These are phyloP conservation scores for Drosophila anomelani DNA, from an alignment of 2,888 invertebrate species.

Conservation along the genomic window DNA sequence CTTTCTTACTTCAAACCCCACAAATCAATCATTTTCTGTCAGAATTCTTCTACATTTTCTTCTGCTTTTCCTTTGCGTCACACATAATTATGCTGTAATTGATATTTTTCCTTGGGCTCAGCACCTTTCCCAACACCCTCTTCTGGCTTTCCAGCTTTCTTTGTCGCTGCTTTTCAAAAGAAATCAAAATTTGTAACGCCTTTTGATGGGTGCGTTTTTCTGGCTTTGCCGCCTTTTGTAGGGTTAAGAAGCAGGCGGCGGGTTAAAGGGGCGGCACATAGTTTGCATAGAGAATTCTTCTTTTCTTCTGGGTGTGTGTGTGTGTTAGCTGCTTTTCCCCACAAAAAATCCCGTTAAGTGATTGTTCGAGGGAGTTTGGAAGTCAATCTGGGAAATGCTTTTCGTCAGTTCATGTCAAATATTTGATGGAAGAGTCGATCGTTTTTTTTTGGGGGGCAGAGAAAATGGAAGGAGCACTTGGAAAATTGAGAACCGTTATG, in stretches of 20 bases:
- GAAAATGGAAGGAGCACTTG: constrained; percentile 2
- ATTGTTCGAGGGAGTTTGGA: constrained; percentile 40
- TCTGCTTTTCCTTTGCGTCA: constrained; percentile 58
- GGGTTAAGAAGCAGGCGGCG: constrained; percentile 14
- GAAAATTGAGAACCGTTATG: constrained; percentile 36
- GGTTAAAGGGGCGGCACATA: constrained; percentile 53
- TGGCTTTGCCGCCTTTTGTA: constrained; percentile 53
- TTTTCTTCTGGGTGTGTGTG: constrained; percentile 21
- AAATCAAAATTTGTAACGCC: constrained; percentile 80
- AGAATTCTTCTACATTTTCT: constrained; percentile 38
- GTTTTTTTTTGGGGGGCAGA: neutral
- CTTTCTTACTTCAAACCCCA: constrained; percentile 45
- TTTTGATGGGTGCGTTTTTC: constrained; percentile 68
- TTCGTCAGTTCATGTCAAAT: constrained; percentile 45
- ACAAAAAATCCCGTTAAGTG: constrained; percentile 49
- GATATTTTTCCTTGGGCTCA: constrained; percentile 66
- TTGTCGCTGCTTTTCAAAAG: constrained; percentile 75
- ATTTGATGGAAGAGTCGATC: constrained; percentile 45
- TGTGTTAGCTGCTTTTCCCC: neutral
- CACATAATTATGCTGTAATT: constrained; percentile 81
- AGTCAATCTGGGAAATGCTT: constrained; percentile 36
- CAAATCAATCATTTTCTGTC: constrained; percentile 77
- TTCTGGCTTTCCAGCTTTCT: constrained; percentile 7
- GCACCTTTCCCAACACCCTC: neutral
- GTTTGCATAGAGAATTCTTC: constrained; percentile 68